Conservation (phyloP, 2,797 vertebrate species). For the Limnodromus scolopaceus region DNA sequence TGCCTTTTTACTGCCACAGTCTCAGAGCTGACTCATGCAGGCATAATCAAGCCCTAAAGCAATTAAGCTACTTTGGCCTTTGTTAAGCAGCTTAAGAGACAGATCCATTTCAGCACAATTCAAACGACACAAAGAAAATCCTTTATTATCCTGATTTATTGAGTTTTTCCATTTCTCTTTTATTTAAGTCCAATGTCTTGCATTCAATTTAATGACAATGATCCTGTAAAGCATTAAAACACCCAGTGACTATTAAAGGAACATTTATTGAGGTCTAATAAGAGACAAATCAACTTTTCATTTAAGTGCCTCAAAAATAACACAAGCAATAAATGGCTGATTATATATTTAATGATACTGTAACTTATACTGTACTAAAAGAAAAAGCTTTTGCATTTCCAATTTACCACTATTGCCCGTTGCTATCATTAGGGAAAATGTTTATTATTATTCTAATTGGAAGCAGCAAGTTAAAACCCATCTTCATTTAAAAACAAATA, state of each 20-base stretch:
- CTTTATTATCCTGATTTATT: slow-evolving; percentile 67
- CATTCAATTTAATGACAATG: slow-evolving; percentile 54
- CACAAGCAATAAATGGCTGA: slow-evolving; percentile 37
- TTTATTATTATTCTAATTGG: slow-evolving; percentile 66
- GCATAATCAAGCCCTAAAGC: neutral
- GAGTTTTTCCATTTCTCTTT: slow-evolving; percentile 52
- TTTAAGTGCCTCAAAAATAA: slow-evolving; percentile 60
- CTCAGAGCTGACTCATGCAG: slow-evolving; percentile 2
- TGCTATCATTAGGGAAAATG: slow-evolving; percentile 48
- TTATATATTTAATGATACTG: slow-evolving; percentile 54
- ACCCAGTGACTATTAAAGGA: slow-evolving; percentile 52
- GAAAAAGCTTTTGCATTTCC: neutral
- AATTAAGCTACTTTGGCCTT: slow-evolving; percentile 43
- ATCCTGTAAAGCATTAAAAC: slow-evolving; percentile 65
- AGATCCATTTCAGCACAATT: slow-evolving; percentile 33
- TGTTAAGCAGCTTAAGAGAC: slow-evolving; percentile 12
- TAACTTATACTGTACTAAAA: slow-evolving; percentile 23
- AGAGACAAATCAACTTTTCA: slow-evolving; percentile 65
- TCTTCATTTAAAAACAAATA: slow-evolving; percentile 59
- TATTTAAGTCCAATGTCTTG: slow-evolving; percentile 60
- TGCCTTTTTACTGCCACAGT: neutral
- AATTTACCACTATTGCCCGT: neutral
- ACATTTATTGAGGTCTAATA: slow-evolving; percentile 63
- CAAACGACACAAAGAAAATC: slow-evolving; percentile 25
- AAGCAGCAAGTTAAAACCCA: slow-evolving; percentile 48